Conservation (phyloP, 92 coral and sea anemone species). For the Ricordea florida region DNA sequence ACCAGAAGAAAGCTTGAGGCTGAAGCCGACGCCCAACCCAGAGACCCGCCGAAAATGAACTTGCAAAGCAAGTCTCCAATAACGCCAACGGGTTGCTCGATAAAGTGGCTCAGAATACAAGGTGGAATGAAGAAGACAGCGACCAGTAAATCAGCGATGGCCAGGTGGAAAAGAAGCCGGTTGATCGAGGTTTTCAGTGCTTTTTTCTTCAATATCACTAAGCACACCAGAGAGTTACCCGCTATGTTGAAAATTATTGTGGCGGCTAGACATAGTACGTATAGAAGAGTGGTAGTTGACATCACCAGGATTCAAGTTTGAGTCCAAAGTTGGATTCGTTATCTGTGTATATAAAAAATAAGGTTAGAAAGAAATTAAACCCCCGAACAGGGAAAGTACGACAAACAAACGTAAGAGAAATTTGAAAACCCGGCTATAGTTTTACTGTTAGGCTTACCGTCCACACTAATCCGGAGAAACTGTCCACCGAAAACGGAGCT, state of each 20-base stretch:
- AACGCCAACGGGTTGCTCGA: not conserved
- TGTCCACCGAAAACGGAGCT: no score
- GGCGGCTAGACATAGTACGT: not conserved
- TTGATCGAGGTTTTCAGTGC: slow-evolving; percentile 3
- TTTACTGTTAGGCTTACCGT: no score
- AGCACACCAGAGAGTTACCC: not conserved
- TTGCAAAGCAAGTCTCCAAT: slow-evolving; percentile 1
- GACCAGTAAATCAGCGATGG: slow-evolving; percentile 7
- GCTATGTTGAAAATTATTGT: not conserved
- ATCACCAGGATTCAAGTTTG: not conserved
- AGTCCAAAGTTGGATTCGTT: not conserved
- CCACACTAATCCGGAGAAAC: no score
- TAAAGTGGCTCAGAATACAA: not conserved
- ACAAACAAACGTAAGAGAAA: no score
- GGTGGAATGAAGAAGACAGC: not conserved
- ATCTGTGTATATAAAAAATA: no score
- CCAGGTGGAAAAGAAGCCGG: not conserved
- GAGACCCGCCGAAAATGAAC: not conserved
- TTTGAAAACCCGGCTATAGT: no score
- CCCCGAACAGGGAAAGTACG: no score
- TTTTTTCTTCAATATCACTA: not conserved
- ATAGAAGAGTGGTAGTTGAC: not conserved
- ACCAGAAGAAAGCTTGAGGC: not conserved
- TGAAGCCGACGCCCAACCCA: not conserved
- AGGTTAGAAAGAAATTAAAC: no score